These are phyloP conservation scores for Philereme transversata DNA, from an alignment of 2,888 invertebrate genomes.

Conservation along the genomic window DNA sequence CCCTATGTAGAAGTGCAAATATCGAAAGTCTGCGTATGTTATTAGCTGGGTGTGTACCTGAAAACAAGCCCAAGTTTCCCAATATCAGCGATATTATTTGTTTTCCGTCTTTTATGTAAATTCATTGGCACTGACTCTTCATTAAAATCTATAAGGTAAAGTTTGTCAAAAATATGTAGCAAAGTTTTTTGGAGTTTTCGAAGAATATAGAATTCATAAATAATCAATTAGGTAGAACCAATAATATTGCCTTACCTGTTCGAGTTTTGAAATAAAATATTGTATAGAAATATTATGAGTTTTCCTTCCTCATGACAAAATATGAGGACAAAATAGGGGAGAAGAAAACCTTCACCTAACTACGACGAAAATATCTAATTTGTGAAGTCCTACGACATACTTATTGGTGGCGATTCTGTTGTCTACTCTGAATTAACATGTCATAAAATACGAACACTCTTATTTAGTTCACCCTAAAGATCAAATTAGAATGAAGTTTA, in stretches of 20 bases:
- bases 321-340: neutral
- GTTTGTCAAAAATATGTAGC: slow-evolving; percentile 12
- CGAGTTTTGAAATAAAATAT: neutral
- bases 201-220: slow-evolving; percentile 7
- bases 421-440: no score
- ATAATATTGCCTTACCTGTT: neutral
- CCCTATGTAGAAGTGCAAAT: slow-evolving; percentile 55
- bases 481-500: no score
- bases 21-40: slow-evolving; percentile 59
- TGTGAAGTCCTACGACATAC: no score
- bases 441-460: no score
- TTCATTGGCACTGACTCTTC: slow-evolving; percentile 45
- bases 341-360: no score
- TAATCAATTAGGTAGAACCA: neutral
- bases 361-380: no score
- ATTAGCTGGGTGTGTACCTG: slow-evolving; percentile 58
- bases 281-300: neutral
- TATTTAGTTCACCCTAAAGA: no score
- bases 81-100: slow-evolving; percentile 70
- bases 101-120: slow-evolving; percentile 60
- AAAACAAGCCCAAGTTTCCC: slow-evolving; percentile 68
- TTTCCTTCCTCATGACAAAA: neutral
- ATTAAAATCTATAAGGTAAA: slow-evolving; percentile 27
- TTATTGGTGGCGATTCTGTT: no score
- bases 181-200: slow-evolving; percentile 12